Base-by-base conservation (phyloP, 2,797 vertebrate species). In the Benthosema pterotum region DNA sequence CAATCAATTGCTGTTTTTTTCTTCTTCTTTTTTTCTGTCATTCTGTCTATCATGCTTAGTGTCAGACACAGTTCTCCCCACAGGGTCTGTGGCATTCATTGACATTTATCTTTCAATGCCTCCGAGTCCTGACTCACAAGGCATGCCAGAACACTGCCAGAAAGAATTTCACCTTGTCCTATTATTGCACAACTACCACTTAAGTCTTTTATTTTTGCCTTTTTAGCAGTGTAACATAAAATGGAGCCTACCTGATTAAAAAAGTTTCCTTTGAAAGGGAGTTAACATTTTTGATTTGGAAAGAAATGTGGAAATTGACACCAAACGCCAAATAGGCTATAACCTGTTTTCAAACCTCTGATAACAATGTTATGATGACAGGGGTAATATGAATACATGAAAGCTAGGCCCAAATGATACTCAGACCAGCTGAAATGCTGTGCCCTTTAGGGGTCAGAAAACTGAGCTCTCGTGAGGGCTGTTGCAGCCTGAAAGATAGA, bases 21-120 rank as follows among this genome's bases (percentile, higher is more conserved):
- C 7, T 6, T 32, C 1, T 32, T 6, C 28, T 7, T 7, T 32
- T 32, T 25, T 25, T 7, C 25, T 25, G 28, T 61, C 25, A 28
- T 25, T 56, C 72, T 77, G 63, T 53, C 68, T 43, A 61, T 73
- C 57, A 74, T 60, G 66, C 64, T 63, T 38, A 56, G 63, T 52
- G 51, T 49, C 74, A 66, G 60, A 74, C 58, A 64, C 60, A 19
- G 3, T 42, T 74, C 63, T 83, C 76, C 77, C 73, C 58, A 67
- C 67, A 79, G 73, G 58, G 51, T 74, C 47, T 28, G 49, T 79
- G 87, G 77, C 82, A 85, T 88, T 89, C 67, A 74, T 54, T 82
- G 78, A 78, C 74, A 82, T 84, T 75, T 80, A 60, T 61, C 52
- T 57, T 54, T 28, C 15, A 60, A 66, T 54, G 15, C 67, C 52